A percentile compares a stretch with the other conserved stretches of the same genome.
Evolutionary conservation across 2,113 vertebrate genomes (phyloP).

Genomic region (Odontesthes bonariensis): DNA sequence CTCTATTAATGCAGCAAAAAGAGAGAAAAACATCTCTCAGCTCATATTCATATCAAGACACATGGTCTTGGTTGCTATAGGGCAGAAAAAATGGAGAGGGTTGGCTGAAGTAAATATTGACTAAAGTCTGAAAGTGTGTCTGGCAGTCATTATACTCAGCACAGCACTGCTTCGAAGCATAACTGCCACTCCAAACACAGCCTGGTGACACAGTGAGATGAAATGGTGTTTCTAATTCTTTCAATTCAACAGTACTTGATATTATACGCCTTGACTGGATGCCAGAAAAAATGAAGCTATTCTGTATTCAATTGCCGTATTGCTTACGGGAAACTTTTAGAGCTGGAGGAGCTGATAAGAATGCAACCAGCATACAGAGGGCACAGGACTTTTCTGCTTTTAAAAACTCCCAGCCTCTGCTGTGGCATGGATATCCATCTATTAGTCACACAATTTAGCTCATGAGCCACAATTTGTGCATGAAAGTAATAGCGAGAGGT

Average conservation of each 20-base stretch:
- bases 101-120: conserved; percentile 20
- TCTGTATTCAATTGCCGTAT: conserved; percentile 67
- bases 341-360: conserved; percentile 68
- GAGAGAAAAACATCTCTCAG: conserved; percentile 29
- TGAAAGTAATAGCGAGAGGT: too few species aligned
- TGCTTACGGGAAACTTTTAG: conserved; percentile 60
- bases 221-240: conserved; percentile 42
- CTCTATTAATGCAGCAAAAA: conserved; percentile 47
- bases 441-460: conserved; percentile 1
- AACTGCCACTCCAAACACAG: conserved; percentile 35
- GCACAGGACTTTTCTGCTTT: conserved; percentile 43
- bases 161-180: conserved; percentile 25
- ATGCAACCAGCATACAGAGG: conserved; percentile 63
- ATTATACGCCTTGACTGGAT: conserved; percentile 56
- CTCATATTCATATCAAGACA: conserved; percentile 11
- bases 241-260: conserved; percentile 32
- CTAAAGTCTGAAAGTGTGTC: conserved; percentile 20
- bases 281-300: conserved; percentile 40
- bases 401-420: conserved; percentile 25
- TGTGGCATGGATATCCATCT: conserved; percentile 21
- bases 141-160: conserved; percentile 11
- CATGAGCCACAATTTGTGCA: not conserved
- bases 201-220: conserved; percentile 15
- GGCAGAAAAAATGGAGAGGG: conserved; percentile 22
- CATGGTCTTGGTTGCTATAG: conserved; percentile 24